Percentiles rank a stretch among this genome's conserved stretches.
phyloP scores from a whole-genome alignment of 2,888 invertebrate genomes.

The Apocheima hispidaria region DNA sequence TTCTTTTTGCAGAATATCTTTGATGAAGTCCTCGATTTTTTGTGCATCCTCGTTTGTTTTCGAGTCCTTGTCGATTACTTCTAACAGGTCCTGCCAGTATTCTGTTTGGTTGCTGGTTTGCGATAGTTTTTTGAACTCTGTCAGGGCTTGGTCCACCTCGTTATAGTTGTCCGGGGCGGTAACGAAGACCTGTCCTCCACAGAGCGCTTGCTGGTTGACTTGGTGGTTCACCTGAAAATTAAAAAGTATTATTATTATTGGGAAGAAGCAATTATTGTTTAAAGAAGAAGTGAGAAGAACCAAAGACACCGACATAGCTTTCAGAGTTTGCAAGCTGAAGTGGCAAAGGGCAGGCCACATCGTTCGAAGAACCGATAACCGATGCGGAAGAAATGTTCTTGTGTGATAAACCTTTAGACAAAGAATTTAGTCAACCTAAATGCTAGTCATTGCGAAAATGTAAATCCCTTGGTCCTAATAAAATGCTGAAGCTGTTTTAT shows the following conservation, averaged over 20 bases:
- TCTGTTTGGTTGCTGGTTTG: constrained; percentile 59
- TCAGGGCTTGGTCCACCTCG: constrained; percentile 61
- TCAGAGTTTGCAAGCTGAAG: too few relatives aligned
- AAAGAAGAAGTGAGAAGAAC: too few relatives aligned
- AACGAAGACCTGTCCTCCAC: constrained; percentile 72
- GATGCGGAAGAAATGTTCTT: too few relatives aligned
- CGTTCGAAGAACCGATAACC: too few relatives aligned
- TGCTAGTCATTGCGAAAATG: not conserved
- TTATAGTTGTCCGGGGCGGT: constrained; percentile 51
- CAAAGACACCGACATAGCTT: too few relatives aligned
- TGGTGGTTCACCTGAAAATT: constrained; percentile 42
- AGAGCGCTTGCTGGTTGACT: constrained; percentile 66
- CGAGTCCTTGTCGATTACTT: constrained; percentile 57
- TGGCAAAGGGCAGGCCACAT: too few relatives aligned
- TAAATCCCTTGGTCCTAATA: not conserved
- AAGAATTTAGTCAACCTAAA: not conserved
- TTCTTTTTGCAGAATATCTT: constrained; percentile 7
- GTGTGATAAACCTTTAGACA: too few relatives aligned
- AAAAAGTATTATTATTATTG: not conserved
- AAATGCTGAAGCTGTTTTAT: not conserved
- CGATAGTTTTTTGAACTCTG: constrained; percentile 58
- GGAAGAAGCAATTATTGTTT: not conserved
- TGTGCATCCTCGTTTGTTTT: constrained; percentile 6
- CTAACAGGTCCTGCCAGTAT: constrained; percentile 58
- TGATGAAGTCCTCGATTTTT: constrained; percentile 18